phyloP scores from a whole-genome alignment of 2,888 invertebrate genomes.

The Aleiodes alternator region DNA sequence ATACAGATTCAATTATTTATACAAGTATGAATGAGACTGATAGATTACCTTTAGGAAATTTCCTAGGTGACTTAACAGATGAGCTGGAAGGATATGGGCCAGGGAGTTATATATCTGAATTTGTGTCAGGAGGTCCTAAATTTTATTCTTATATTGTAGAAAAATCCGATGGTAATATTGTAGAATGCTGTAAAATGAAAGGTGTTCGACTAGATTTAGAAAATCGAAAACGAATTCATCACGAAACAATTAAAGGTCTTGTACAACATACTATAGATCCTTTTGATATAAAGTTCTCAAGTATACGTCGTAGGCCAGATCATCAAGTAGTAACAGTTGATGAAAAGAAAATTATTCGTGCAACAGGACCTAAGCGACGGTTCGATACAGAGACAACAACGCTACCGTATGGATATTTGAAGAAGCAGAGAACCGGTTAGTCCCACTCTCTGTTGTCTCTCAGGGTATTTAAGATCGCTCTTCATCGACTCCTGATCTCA shows the following conservation, averaged over 20 bases:
- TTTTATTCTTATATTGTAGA: constrained; percentile 24
- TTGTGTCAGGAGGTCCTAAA: constrained; percentile 30
- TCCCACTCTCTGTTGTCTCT: no score
- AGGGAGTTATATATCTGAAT: constrained; percentile 34
- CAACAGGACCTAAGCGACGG: neutral
- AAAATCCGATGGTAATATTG: neutral
- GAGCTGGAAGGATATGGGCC: constrained; percentile 25
- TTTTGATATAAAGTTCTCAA: neutral
- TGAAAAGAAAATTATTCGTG: constrained; percentile 5
- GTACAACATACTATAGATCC: neutral
- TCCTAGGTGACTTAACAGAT: constrained; percentile 46
- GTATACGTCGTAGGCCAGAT: constrained; percentile 5
- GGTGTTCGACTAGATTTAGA: constrained; percentile 6
- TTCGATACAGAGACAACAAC: neutral
- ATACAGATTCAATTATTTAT: constrained; percentile 43
- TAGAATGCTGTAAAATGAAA: constrained; percentile 19
- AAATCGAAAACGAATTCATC: neutral
- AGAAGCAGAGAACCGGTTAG: no score
- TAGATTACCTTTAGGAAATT: neutral
- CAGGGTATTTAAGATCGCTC: no score
- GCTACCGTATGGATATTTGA: neutral
- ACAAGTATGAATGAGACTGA: neutral
- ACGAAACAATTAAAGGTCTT: neutral
- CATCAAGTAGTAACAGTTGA: neutral
- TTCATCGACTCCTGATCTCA: no score